Percentiles rank a stretch among this genome's conserved stretches.
These are phyloP conservation scores for Podocnemis expansa DNA, from an alignment of 2,113 vertebrate genomes.

Conservation along the genomic window DNA sequence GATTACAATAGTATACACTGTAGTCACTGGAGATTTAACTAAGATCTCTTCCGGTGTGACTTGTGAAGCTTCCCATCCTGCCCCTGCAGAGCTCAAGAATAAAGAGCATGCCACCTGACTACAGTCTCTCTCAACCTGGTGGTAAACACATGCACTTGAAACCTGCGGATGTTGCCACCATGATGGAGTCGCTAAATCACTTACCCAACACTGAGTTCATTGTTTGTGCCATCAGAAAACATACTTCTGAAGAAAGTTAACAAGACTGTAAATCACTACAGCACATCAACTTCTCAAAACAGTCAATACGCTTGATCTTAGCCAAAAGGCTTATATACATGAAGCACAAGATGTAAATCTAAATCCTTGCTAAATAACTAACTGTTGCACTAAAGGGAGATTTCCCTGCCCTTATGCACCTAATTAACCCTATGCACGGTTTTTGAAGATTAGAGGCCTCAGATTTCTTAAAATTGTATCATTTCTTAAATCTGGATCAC, in stretches of 20 bases:
- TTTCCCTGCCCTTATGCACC: not conserved
- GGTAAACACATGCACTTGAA: not conserved
- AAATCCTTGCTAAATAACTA: not conserved
- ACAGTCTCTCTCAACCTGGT: not conserved
- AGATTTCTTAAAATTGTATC: not conserved
- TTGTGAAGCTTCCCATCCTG: not conserved
- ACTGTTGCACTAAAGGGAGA: not conserved
- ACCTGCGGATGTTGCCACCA: not conserved
- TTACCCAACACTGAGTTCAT: not conserved
- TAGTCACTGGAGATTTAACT: not conserved
- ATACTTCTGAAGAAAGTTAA: not conserved
- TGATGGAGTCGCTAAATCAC: not conserved
- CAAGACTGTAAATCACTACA: not conserved
- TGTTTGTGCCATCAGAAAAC: not conserved
- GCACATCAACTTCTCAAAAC: not conserved
- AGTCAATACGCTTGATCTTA: too few relatives aligned
- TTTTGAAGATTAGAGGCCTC: not conserved
- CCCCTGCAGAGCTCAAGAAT: not conserved
- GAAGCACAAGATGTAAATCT: not conserved
- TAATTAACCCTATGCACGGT: not conserved
- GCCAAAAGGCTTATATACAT: too few relatives aligned
- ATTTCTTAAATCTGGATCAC: not conserved
- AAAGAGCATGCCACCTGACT: not conserved
- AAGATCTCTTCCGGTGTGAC: not conserved
- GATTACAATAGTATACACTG: not conserved